Conservation (phyloP, 1,140 invertebrate genomes). For the Aradophagus sp. region DNA sequence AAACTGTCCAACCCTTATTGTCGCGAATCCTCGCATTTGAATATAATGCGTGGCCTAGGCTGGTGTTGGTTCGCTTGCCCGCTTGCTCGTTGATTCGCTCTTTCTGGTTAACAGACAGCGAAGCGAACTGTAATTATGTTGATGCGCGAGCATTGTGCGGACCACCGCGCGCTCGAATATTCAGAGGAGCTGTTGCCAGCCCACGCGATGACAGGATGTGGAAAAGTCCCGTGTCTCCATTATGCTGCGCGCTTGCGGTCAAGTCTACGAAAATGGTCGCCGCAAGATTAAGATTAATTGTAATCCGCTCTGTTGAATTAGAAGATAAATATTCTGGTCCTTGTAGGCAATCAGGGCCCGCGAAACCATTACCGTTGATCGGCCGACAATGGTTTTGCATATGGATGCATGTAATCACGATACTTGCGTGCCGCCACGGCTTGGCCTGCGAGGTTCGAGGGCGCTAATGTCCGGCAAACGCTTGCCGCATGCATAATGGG, state of each 20-base stretch:
- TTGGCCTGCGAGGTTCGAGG: conserved; percentile 13
- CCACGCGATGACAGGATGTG: conserved; percentile 39
- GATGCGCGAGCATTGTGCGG: conserved; percentile 66
- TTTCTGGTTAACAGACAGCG: conserved; percentile 55
- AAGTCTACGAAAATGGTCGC: conserved; percentile 2
- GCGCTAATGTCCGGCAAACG: conserved; percentile 49
- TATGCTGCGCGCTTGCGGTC: conserved; percentile 7
- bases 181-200: conserved; percentile 21
- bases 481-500: conserved; percentile 43
- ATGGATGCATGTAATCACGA: conserved; percentile 47
- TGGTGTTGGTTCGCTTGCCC: conserved; percentile 20
- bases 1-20: conserved; percentile 65
- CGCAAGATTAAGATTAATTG: conserved; percentile 24
- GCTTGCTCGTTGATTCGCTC: conserved; percentile 32
- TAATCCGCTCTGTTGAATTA: conserved; percentile 12
- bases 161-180: conserved; percentile 36
- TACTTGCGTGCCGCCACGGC: conserved; percentile 31
- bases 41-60: conserved; percentile 70
- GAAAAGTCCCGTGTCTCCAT: conserved; percentile 33
- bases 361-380: conserved; percentile 26
- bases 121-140: conserved; percentile 73
- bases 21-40: conserved; percentile 67
- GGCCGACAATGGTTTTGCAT: conserved; percentile 34
- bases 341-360: conserved; percentile 17
- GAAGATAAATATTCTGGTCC: conserved; percentile 22